A percentile compares a stretch with the other conserved stretches of the same genome.
These are phyloP conservation scores for Corydoras maculifer DNA, from an alignment of 2,113 vertebrate species.

Conservation along the genomic window DNA sequence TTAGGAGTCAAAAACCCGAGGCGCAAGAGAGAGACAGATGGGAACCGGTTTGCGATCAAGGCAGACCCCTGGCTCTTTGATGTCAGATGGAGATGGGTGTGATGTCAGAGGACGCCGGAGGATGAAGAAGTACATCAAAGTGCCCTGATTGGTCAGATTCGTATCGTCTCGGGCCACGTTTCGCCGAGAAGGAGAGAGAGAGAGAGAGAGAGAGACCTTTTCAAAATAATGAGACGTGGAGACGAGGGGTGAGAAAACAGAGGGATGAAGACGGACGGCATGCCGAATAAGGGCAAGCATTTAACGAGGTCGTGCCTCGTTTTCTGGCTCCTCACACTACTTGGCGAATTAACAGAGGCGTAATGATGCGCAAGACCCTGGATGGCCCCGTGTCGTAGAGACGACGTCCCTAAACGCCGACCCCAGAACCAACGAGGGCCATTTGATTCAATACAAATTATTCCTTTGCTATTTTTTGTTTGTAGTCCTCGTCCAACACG, in stretches of 20 bases:
- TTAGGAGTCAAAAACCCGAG: not conserved
- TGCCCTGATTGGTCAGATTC: conserved; percentile 25
- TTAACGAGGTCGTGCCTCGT: too few relatives aligned
- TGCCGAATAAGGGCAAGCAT: conserved; percentile 15
- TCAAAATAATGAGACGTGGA: conserved; percentile 24
- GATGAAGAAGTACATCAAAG: conserved; percentile 25
- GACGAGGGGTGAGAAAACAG: conserved; percentile 20
- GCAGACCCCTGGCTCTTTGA: conserved; percentile 26
- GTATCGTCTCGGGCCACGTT: conserved; percentile 6
- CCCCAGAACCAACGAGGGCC: not conserved
- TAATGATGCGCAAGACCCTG: not conserved
- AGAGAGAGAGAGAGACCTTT: conserved; percentile 5
- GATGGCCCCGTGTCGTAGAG: not conserved
- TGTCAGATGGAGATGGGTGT: conserved; percentile 17
- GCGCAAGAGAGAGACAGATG: not conserved
- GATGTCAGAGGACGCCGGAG: conserved; percentile 10
- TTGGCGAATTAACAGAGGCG: not conserved
- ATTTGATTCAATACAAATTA: not conserved
- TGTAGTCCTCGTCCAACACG: not conserved
- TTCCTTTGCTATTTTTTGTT: not conserved
- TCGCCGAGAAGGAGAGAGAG: not conserved
- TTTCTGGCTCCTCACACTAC: not conserved
- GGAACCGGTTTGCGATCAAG: not conserved
- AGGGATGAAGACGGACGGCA: conserved; percentile 8
- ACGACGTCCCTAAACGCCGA: conserved; percentile 1